Evolutionary conservation across 2,113 vertebrate species (phyloP), one percentile per base, ranked within the genome.

Genomic region (Phodopus roborovskii): DNA sequence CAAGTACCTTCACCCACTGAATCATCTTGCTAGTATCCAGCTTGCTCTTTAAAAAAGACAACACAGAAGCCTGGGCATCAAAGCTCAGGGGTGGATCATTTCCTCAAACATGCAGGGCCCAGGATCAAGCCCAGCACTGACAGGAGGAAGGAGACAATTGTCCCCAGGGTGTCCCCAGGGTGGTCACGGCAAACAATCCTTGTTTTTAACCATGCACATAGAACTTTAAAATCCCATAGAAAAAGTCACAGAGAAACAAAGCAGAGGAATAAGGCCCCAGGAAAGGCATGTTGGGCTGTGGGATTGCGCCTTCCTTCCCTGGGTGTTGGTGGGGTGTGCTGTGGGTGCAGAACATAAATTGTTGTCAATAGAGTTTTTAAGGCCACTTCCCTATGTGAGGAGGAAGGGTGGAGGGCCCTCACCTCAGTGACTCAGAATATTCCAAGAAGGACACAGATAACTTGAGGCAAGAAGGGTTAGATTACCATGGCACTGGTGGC

Each of bases 341-440:
- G 9, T 2, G 56, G 39, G 83, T 10, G 20, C 81, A 13, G 7
- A 7, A 36, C 15, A 17, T 10, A 89, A 95, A 95, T 85, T 10
- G 15, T 36, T 36, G 90, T 92, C 87, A 68, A 83, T 33, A 26
- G 39, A 7, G 19, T 39, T 62, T 64, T 15, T 8, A 24, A 89
- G 50, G 81, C 58, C 36, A 15, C 16, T 56, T 66, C 92, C 79
- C 73, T 17, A 16, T 30, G 7, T 6, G 26, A 42, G 24, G 66
- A 73, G 92, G 85, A 81, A 83, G 86, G 88, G 96, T 96, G 17
- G 79, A 70, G 64, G 39, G 70, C 58, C 48, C 85, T 71, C 86
- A 88, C 85, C 82, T 88, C 68, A 1, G 4, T 88, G 92, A 93
- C 68, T 96, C 94, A 56, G 64, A 91, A 45, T 22, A 58, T 36